phyloP scores from a whole-genome alignment of 2,797 vertebrate genomes.

The Sebastes ruberrimus region DNA sequence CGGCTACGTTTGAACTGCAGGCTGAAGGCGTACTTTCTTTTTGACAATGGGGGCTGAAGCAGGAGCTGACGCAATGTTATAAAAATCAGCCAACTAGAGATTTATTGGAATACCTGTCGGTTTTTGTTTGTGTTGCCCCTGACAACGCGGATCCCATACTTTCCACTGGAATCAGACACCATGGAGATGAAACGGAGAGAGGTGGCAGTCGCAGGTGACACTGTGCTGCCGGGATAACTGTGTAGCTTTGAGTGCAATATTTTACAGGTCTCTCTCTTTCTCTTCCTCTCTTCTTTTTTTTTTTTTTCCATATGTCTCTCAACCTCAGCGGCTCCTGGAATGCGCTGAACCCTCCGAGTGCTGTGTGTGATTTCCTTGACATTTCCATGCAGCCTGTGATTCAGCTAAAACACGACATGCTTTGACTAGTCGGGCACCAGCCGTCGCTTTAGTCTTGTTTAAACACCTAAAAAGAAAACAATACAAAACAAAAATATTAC shows the following conservation, averaged over 20 bases:
- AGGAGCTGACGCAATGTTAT: constrained; percentile 70
- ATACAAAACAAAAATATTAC: constrained; percentile 42
- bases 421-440: constrained; percentile 77
- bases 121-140: constrained; percentile 79
- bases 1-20: constrained; percentile 72
- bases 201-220: constrained; percentile 76
- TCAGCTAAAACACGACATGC: constrained; percentile 75
- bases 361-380: constrained; percentile 66
- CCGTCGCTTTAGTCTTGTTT: constrained; percentile 59
- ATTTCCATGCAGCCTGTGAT: constrained; percentile 75
- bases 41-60: constrained; percentile 69
- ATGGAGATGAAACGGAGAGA: constrained; percentile 76
- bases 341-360: constrained; percentile 60
- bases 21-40: constrained; percentile 71
- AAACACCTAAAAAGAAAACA: constrained; percentile 54
- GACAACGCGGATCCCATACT: constrained; percentile 78
- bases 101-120: constrained; percentile 81
- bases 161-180: constrained; percentile 82
- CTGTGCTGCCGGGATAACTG: constrained; percentile 73
- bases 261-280: constrained; percentile 72
- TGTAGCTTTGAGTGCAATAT: constrained; percentile 86
- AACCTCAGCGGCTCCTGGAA: constrained; percentile 67
- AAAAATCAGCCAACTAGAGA: constrained; percentile 80
- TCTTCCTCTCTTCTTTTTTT: constrained; percentile 7
- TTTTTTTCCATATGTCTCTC: constrained; percentile 57